Evolutionary conservation across 2,888 invertebrate genomes (phyloP), one percentile per base, ranked within the genome.

Genomic region (Siphlonurus alternatus): DNA sequence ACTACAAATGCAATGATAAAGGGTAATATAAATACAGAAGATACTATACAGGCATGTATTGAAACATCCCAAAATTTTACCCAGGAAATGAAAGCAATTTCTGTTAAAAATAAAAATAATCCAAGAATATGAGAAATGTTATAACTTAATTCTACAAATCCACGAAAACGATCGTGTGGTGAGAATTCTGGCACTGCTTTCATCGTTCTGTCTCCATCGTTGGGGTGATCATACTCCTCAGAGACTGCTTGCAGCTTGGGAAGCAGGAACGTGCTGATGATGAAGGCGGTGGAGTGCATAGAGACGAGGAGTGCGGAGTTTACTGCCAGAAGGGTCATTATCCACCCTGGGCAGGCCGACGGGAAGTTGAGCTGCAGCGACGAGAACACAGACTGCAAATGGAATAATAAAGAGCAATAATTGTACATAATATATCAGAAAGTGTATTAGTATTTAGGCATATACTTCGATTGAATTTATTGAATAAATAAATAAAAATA

Each of bases 51-150:
- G n/a, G 56, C 56, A 7, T 56, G 7, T 7, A 56, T 7, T 5
- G 56, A 56, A n/a, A 56, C 56, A 22, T 56, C 56, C 56, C 56
- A 56, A 56, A 56, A 56, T 22, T 56, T 56, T 7, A 56, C 56
- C 56, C 56, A 56, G 5, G 56, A 10, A 22, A 56, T 56, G 5
- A 56, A 56, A 10, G 22, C 7, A 5, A 56, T 56, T 22, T 56
- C 56, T n/a, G 20, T 5, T n/a, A 56, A 20, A 56, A 56, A 56
- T 20, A 56, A n/a, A 22, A 56, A 56, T 7, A 56, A 22, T 7
- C 56, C 56, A 5, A n/a, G 7, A 5, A 56, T 22, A 22, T 56
- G 56, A 7, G 56, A 56, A 10, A 56, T n/a, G 7, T 22, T n/a
- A 22, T 56, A 22, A 22, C 56, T 56, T 22, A 56, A 56, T n/a